Conservation (phyloP, 1,140 invertebrate species). For the Atta colombica region DNA sequence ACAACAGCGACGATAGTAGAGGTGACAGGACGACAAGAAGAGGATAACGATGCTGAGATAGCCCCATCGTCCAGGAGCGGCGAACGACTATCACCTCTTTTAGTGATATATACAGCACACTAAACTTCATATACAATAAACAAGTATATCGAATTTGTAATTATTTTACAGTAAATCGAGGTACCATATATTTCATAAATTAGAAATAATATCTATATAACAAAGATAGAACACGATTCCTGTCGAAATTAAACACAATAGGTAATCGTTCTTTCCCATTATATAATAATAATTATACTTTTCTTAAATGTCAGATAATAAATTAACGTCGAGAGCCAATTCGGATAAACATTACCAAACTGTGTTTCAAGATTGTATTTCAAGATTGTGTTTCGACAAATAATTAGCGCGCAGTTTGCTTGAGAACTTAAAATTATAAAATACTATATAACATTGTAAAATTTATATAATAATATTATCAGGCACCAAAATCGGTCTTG, state of each 20-base stretch:
- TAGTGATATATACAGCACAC: background rate
- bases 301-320: background rate
- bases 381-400: too few species aligned
- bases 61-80: slow-evolving; percentile 36
- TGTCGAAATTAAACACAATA: background rate
- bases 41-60: slow-evolving; percentile 50
- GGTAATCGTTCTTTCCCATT: background rate
- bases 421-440: too few species aligned
- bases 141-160: slow-evolving; percentile 5
- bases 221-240: background rate
- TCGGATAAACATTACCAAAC: background rate
- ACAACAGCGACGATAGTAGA: slow-evolving; percentile 47
- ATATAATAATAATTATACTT: slow-evolving; percentile 34
- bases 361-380: too few species aligned
- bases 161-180: background rate
- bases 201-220: background rate
- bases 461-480: too few species aligned
- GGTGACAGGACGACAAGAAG: slow-evolving; percentile 51
- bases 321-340: background rate
- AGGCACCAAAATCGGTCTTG: too few species aligned
- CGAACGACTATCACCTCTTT: background rate
- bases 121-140: slow-evolving; percentile 7
- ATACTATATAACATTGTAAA: too few species aligned
- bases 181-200: background rate
- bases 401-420: too few species aligned